Evolutionary conservation across 2,113 vertebrate genomes (phyloP).

Genomic region (Anoura caudifer): DNA sequence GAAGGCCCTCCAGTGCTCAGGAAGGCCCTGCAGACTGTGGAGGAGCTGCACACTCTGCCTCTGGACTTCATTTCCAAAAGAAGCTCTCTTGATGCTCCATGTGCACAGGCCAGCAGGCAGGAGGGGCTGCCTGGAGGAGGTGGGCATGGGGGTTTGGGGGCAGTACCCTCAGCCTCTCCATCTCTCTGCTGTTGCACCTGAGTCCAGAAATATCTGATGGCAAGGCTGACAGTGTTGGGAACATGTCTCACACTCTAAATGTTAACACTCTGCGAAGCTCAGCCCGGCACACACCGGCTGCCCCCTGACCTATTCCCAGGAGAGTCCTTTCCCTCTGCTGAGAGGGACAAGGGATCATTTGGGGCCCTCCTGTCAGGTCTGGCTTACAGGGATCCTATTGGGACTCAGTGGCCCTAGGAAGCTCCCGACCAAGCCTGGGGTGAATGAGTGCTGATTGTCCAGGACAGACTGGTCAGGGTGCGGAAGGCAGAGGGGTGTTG

Average conservation of each 20-base stretch:
- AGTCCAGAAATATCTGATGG: neutral
- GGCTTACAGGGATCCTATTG: neutral
- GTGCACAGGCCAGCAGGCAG: neutral
- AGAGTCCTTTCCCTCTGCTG: fast-evolving
- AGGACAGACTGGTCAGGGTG: neutral
- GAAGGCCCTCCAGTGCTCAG: neutral
- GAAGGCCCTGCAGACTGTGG: neutral
- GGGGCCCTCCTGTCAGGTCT: neutral
- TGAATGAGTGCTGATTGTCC: fast-evolving
- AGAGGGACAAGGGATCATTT: neutral
- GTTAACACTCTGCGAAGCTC: no score
- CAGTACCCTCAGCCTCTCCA: neutral
- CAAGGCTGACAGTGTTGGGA: neutral
- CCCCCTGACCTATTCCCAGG: neutral
- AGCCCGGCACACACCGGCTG: neutral
- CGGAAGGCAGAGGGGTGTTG: neutral
- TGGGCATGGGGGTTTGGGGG: neutral
- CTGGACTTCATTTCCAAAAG: neutral
- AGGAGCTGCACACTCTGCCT: neutral
- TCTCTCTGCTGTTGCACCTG: no score
- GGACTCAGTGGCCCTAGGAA: neutral
- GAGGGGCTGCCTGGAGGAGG: neutral
- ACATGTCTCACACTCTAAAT: neutral
- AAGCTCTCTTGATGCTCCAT: neutral
- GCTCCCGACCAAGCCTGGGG: neutral